Percentiles rank a stretch among this genome's conserved stretches.
Evolutionary conservation across 1,140 invertebrate genomes (phyloP).

Genomic region (Eubasilissa regina): DNA sequence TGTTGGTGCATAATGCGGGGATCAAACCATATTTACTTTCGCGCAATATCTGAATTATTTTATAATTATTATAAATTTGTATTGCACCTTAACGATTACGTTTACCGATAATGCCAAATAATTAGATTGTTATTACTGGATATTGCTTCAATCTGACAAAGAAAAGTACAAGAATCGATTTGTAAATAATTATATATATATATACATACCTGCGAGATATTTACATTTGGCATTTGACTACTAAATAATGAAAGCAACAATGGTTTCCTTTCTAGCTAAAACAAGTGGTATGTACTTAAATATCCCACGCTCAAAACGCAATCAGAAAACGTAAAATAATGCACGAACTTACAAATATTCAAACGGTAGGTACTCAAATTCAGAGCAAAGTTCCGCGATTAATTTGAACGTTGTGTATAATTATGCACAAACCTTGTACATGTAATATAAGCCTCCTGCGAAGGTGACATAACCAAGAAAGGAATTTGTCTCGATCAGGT

Average conservation of each 20-base stretch:
- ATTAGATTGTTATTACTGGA: no score
- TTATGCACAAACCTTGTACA: constrained; percentile 12
- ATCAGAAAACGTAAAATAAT: constrained; percentile 26
- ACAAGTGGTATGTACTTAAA: not conserved
- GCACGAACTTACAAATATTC: not conserved
- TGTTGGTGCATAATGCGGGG: no score
- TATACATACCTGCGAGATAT: not conserved
- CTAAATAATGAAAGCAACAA: constrained; percentile 23
- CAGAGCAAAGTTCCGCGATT: constrained; percentile 32
- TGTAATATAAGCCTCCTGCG: not conserved
- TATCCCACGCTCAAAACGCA: constrained; percentile 4
- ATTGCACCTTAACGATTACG: no score
- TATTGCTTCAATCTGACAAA: no score
- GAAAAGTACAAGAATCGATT: no score
- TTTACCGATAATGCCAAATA: no score
- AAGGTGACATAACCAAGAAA: constrained; percentile 17
- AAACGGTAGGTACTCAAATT: constrained; percentile 19
- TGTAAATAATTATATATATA: not conserved
- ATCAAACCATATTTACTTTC: no score
- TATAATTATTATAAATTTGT: no score
- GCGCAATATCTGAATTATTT: no score
- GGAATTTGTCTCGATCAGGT: not conserved
- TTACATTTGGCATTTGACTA: constrained; percentile 22
- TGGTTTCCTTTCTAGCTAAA: constrained; percentile 38
- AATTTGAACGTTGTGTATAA: constrained; percentile 16